Percentiles rank a stretch among this genome's conserved stretches.
Evolutionary conservation across 2,113 vertebrate genomes (phyloP).

Genomic region (Anas platyrhynchos): DNA sequence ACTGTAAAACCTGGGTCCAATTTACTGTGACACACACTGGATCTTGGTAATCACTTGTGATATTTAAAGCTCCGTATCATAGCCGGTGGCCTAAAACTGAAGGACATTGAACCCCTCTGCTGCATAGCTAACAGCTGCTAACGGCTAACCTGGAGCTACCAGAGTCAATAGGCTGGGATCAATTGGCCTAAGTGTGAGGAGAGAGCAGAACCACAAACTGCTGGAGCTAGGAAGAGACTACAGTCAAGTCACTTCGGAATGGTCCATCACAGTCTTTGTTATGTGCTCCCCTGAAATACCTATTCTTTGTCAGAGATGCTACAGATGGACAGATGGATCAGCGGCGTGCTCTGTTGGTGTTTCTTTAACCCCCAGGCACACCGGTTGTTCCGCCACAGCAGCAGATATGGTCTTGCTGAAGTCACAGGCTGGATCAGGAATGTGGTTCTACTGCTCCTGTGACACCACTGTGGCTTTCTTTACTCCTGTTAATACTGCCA

Average conservation of each 20-base stretch:
- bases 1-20: not conserved
- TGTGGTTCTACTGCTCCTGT: not conserved
- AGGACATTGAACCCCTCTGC: not conserved
- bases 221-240: not conserved
- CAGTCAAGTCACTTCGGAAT: not conserved
- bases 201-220: not conserved
- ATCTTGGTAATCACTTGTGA: not conserved
- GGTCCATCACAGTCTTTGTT: not conserved
- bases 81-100: not conserved
- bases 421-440: not conserved
- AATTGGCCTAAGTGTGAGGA: not conserved
- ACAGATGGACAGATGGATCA: not conserved
- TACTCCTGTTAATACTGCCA: not conserved
- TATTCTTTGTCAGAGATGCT: not conserved
- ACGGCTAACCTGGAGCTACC: not conserved
- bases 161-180: not conserved
- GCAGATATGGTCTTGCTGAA: accelerated
- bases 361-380: accelerated
- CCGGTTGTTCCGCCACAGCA: not conserved
- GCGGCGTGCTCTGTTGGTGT: accelerated
- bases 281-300: not conserved
- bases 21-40: not conserved
- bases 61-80: not conserved
- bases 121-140: not conserved
- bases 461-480: not conserved